A percentile compares a stretch with the other conserved stretches of the same genome.
phyloP scores from a whole-genome alignment of 2,797 vertebrate species.

The Siniperca undulata region DNA sequence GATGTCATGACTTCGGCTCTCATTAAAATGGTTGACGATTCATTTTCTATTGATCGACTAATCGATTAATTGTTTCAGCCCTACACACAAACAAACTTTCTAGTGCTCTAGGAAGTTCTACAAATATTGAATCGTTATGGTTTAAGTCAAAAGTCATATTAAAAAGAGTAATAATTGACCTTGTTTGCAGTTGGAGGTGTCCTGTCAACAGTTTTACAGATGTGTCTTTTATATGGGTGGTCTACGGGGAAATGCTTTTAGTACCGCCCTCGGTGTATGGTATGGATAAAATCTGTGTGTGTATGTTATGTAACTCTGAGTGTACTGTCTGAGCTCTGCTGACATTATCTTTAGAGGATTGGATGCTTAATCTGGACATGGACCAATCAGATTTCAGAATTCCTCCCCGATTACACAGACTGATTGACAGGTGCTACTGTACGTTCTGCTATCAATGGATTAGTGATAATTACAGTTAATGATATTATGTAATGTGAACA shows the following conservation, averaged over 20 bases:
- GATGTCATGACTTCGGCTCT: not conserved
- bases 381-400: constrained; percentile 55
- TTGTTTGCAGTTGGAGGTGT: not conserved
- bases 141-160: not conserved
- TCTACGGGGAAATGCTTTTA: not conserved
- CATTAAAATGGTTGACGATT: not conserved
- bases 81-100: not conserved
- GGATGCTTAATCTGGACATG: constrained; percentile 34
- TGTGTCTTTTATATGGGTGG: not conserved
- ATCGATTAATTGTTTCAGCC: not conserved
- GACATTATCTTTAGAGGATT: constrained; percentile 49
- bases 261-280: not conserved
- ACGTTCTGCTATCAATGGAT: constrained; percentile 52
- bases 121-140: not conserved
- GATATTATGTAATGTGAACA: constrained; percentile 50
- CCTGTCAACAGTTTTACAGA: not conserved
- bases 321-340: constrained; percentile 45
- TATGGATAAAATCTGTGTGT: constrained; percentile 13
- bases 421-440: constrained; percentile 39
- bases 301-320: constrained; percentile 50
- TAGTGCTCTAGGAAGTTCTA: no score
- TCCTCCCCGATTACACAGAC: constrained; percentile 29
- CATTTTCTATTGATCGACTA: not conserved
- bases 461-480: constrained; percentile 38
- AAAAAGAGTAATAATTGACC: not conserved